These are phyloP conservation scores for Agriopis aurantiaria DNA, from an alignment of 2,888 invertebrate genomes.

Conservation along the genomic window DNA sequence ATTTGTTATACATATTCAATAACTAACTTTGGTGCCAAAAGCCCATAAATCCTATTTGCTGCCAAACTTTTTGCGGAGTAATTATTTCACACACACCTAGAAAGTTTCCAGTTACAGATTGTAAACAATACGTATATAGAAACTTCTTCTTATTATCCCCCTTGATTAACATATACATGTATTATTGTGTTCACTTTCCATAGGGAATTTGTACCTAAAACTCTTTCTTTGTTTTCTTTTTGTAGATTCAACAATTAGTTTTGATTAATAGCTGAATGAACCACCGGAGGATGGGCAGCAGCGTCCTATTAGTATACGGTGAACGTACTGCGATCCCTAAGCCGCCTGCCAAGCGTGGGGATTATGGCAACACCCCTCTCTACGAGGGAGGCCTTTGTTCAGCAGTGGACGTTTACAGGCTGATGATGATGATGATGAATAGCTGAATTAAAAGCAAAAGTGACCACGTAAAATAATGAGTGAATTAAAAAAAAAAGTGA, in stretches of 20 bases:
- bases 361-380: too few relatives aligned
- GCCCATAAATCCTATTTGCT: slow-evolving; percentile 23
- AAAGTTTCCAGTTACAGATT: background rate
- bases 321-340: too few relatives aligned
- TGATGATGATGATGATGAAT: too few relatives aligned
- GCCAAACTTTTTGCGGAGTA: slow-evolving; percentile 21
- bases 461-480: too few relatives aligned
- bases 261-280: background rate
- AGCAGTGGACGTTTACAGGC: too few relatives aligned
- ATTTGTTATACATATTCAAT: background rate
- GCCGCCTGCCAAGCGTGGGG: too few relatives aligned
- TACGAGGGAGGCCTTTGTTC: too few relatives aligned
- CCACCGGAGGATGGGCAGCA: too few relatives aligned
- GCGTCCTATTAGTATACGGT: too few relatives aligned
- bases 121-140: background rate
- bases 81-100: slow-evolving; percentile 14
- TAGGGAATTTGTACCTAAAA: background rate
- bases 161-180: background rate
- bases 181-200: background rate
- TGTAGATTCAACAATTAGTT: background rate
- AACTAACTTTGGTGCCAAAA: slow-evolving; percentile 5
- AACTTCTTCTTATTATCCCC: too few relatives aligned
- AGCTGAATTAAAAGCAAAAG: background rate
- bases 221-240: background rate
- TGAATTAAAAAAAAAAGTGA: too few relatives aligned